These are phyloP conservation scores for Mastigias papua DNA, from an alignment of 30 jellyfish, hydroid and myxozoan genomes.

Conservation along the genomic window DNA sequence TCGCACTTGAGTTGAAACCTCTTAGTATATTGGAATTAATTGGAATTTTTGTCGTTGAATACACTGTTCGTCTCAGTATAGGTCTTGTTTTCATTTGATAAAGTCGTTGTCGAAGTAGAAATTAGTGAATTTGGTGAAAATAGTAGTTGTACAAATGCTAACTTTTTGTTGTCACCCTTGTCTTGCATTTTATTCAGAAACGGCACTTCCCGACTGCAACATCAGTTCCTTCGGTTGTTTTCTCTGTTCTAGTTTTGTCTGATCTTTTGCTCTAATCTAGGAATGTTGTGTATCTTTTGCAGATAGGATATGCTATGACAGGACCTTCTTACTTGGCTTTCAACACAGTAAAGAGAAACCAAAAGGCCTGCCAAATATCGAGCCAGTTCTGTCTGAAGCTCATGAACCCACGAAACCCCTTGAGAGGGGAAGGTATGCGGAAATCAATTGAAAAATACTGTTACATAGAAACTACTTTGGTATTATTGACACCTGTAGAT, in stretches of 20 bases:
- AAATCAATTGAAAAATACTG: neutral
- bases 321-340: conserved; percentile 89
- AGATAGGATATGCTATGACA: conserved; percentile 63
- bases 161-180: too few species aligned
- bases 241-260: neutral
- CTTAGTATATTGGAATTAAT: too few species aligned
- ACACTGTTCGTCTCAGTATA: too few species aligned
- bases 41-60: too few species aligned
- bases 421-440: conserved; percentile 75
- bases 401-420: conserved; percentile 92
- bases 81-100: too few species aligned
- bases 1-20: too few species aligned
- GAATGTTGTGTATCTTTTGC: neutral
- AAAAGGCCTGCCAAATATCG: conserved; percentile 89
- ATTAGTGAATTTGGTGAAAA: neutral
- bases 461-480: neutral
- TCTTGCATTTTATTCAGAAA: too few species aligned
- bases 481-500: too few species aligned
- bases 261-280: neutral
- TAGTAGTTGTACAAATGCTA: neutral
- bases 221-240: neutral
- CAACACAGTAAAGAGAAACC: conserved; percentile 85
- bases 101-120: too few species aligned
- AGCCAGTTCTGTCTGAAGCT: conserved; percentile 83
- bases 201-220: too few species aligned